Evolutionary conservation across 2,113 vertebrate species (phyloP), one percentile per base, ranked within the genome.

Genomic region (Agapornis roseicollis): DNA sequence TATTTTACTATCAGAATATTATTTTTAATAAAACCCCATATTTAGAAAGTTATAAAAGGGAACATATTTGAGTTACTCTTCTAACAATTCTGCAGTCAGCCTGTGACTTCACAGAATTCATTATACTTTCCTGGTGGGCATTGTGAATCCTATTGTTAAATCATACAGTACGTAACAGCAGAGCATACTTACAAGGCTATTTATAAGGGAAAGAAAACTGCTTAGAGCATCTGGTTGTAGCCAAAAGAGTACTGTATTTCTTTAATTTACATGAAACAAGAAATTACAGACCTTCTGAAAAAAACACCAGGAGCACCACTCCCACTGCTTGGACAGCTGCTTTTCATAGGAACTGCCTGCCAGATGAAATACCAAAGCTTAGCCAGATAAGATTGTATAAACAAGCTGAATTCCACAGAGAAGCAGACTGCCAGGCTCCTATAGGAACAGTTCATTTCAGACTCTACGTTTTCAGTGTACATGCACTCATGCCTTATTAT

Each of bases 361-460:
- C 97, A 98, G 97, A 97, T 96, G 94, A 97, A 97, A 98, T 97
- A 97, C 97, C 97, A 97, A 94, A 89, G 94, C 94, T 96, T 96
- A 95, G 97, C 96, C 96, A 97, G 97, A 98, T 97, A 97, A 96
- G 96, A 96, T 96, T 98, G 88, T 97, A 96, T 97, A 98, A 98
- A 98, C 97, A 98, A 97, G 93, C 86, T 72, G 82, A 93, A 97
- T 97, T 97, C 97, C 97, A 96, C 74, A 94, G 95, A 96, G 89
- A 80, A 96, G 93, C 94, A 96, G 92, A 97, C 95, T 96, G 92
- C 89, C 95, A 97, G 97, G 84, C 95, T 97, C 90, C 95, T 97
- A 96, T 96, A 97, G 93, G 95, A 94, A 92, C 91, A 93, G 91
- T 58, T 94, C 74, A 29, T 88, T 96, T 96, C 76, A 94, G 94